These are phyloP conservation scores for Ellobius talpinus DNA, from an alignment of 2,113 vertebrate species.

Conservation along the genomic window DNA sequence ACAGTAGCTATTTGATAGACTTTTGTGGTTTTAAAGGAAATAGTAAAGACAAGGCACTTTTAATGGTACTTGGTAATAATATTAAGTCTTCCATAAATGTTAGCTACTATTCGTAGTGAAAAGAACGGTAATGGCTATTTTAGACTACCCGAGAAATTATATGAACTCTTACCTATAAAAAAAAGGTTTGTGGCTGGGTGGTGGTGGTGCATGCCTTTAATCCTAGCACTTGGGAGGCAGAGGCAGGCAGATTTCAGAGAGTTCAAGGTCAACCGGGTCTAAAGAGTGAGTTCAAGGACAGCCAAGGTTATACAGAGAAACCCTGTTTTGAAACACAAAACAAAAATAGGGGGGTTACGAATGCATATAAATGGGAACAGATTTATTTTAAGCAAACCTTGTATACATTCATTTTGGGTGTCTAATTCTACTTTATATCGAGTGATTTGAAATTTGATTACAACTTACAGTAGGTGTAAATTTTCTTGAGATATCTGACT, in stretches of 20 bases:
- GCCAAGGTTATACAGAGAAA: no score
- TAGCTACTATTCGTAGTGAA: neutral
- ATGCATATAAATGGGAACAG: neutral
- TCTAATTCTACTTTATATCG: neutral
- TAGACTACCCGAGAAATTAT: neutral
- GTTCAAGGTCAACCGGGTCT: no score
- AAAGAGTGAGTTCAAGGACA: no score
- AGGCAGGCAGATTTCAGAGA: no score
- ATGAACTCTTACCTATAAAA: neutral
- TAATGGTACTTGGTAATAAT: neutral
- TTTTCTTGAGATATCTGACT: neutral
- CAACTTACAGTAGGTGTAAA: slow-evolving; percentile 6
- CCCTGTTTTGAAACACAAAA: no score
- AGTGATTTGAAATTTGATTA: neutral
- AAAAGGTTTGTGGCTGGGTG: neutral
- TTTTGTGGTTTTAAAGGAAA: slow-evolving; percentile 27
- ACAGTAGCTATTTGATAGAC: neutral
- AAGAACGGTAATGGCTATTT: neutral
- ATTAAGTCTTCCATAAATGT: neutral
- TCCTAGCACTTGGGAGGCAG: no score
- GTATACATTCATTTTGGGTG: neutral
- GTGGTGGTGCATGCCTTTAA: no score
- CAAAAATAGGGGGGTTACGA: neutral
- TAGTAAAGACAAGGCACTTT: slow-evolving; percentile 11
- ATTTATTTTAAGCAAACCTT: slow-evolving; percentile 12